phyloP scores from a whole-genome alignment of 2,888 invertebrate species.

The Microctonus aethiopoides region DNA sequence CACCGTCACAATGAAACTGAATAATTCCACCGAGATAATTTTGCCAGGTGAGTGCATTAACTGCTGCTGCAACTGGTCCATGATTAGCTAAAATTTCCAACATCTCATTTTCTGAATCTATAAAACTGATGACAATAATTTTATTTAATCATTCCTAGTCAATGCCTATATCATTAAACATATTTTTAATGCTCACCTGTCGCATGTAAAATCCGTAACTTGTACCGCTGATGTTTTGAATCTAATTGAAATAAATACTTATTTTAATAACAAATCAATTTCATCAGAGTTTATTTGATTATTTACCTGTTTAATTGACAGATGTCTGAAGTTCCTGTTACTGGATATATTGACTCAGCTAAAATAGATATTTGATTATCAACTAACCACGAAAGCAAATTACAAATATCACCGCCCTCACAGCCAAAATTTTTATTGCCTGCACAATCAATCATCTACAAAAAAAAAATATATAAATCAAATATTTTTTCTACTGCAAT shows the following conservation, averaged over 20 bases:
- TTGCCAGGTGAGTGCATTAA: conserved; percentile 88
- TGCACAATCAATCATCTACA: conserved; percentile 84
- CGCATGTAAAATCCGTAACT: conserved; percentile 70
- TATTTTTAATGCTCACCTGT: conserved; percentile 69
- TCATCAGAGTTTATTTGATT: not conserved
- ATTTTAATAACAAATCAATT: not conserved
- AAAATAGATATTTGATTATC: conserved; percentile 71
- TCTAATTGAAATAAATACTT: conserved; percentile 53
- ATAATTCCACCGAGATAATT: conserved; percentile 87
- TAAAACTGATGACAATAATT: conserved; percentile 69
- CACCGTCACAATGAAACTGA: conserved; percentile 80
- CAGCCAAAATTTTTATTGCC: conserved; percentile 79
- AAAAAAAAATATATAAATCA: conserved; percentile 13
- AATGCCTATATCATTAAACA: not conserved
- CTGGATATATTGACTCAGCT: conserved; percentile 74
- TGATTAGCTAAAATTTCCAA: conserved; percentile 72
- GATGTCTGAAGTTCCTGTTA: conserved; percentile 69
- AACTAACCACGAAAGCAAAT: conserved; percentile 79
- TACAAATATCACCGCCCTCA: conserved; percentile 83
- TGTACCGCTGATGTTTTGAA: conserved; percentile 47
- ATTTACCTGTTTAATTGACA: conserved; percentile 66
- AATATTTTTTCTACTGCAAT: not conserved
- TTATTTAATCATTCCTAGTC: conserved; percentile 5
- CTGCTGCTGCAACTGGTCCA: conserved; percentile 84
- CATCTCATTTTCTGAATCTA: conserved; percentile 75